A percentile compares a stretch with the other conserved stretches of the same genome.
These are phyloP conservation scores for Paratilapia polleni DNA, from an alignment of 2,113 vertebrate species.

Conservation along the genomic window DNA sequence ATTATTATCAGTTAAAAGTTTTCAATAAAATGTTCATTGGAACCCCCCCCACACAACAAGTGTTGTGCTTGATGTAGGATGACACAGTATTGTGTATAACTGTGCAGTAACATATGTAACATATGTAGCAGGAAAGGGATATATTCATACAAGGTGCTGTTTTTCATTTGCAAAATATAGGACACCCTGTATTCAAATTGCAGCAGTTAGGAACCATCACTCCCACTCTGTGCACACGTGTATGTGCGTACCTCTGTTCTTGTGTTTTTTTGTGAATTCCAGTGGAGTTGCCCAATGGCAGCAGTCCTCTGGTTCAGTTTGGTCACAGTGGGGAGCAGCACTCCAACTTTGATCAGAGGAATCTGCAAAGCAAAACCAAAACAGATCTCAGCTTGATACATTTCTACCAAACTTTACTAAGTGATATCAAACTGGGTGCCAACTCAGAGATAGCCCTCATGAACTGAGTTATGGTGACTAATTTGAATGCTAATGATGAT, in stretches of 20 bases:
- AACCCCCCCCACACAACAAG: too few species aligned
- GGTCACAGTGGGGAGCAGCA: background rate
- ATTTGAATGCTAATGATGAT: background rate
- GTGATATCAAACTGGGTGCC: background rate
- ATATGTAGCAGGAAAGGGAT: background rate
- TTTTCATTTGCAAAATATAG: background rate
- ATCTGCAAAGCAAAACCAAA: conserved; percentile 49
- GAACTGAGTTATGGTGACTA: background rate
- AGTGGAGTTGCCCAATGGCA: background rate
- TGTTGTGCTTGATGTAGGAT: background rate
- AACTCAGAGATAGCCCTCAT: background rate
- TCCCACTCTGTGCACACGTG: background rate
- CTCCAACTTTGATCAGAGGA: conserved; percentile 23
- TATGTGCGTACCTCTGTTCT: conserved; percentile 24
- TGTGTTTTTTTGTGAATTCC: background rate
- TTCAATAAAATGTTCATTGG: too few species aligned
- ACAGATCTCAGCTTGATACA: conserved; percentile 12
- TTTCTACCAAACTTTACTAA: background rate
- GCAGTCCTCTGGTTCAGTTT: conserved; percentile 24
- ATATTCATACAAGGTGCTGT: background rate
- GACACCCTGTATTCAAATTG: background rate
- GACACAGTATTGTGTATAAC: background rate
- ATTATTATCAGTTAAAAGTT: too few species aligned
- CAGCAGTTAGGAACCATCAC: background rate
- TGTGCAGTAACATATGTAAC: background rate